phyloP scores from a whole-genome alignment of 2,888 invertebrate genomes.

The Nesidiocoris tenuis region DNA sequence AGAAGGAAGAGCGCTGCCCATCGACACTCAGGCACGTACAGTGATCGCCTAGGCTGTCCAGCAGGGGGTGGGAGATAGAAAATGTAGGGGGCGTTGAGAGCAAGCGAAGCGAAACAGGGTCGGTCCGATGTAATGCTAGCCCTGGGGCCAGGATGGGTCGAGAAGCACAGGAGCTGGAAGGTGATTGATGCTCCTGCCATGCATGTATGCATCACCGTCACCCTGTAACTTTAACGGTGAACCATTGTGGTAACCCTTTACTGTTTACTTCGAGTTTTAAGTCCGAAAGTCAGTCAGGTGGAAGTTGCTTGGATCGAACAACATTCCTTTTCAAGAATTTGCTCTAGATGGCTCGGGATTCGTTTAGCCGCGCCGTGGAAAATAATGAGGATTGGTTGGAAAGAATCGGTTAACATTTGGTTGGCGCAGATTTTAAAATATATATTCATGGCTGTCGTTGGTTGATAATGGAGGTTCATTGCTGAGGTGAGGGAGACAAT shows the following conservation, averaged over 20 bases:
- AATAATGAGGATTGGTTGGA: too few relatives aligned
- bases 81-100: too few relatives aligned
- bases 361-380: too few relatives aligned
- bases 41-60: not conserved
- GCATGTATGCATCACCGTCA: not conserved
- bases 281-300: not conserved
- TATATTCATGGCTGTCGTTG: too few relatives aligned
- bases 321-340: not conserved
- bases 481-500: too few relatives aligned
- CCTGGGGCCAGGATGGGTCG: not conserved
- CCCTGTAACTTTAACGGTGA: not conserved
- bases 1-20: not conserved
- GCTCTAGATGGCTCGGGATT: too few relatives aligned
- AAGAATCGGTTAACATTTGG: too few relatives aligned
- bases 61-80: not conserved
- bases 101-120: not conserved
- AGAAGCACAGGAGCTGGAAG: not conserved
- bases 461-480: too few relatives aligned
- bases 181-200: not conserved
- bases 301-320: not conserved
- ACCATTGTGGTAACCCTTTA: not conserved
- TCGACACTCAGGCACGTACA: not conserved
- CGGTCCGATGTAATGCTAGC: not conserved
- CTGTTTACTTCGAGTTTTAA: not conserved
- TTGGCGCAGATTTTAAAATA: too few relatives aligned